Percentiles rank a stretch among this genome's conserved stretches.
Conservation (phyloP, 2,888 invertebrate species). For the Pseudeuparius sepicola region DNA sequence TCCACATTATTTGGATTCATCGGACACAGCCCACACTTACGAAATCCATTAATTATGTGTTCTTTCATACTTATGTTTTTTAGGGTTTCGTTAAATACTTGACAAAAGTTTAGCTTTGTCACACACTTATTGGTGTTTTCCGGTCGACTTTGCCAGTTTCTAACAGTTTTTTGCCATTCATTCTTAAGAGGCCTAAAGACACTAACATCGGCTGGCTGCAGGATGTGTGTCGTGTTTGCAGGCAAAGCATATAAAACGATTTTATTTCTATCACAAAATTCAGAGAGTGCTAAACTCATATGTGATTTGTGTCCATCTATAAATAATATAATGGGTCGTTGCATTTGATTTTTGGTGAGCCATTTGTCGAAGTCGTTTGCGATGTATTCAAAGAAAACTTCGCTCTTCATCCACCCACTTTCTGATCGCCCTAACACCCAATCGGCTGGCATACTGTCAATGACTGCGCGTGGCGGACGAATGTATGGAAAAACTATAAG, state of each 20-base stretch:
- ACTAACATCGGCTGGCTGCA: slow-evolving; percentile 25
- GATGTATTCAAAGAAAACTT: no score
- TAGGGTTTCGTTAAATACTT: slow-evolving; percentile 2
- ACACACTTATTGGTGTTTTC: no score
- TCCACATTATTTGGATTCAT: slow-evolving; percentile 11
- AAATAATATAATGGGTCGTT: slow-evolving; percentile 20
- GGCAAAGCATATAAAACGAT: slow-evolving; percentile 17
- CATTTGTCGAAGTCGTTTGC: slow-evolving; percentile 19
- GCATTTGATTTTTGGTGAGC: slow-evolving; percentile 15
- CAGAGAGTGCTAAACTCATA: slow-evolving; percentile 16
- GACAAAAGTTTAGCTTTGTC: slow-evolving; percentile 7
- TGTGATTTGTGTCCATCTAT: slow-evolving; percentile 9
- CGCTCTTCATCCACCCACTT: slow-evolving; percentile 24
- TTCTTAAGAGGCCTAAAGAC: slow-evolving; percentile 11
- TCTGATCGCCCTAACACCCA: slow-evolving; percentile 19
- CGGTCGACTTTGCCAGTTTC: no score
- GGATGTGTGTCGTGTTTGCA: slow-evolving; percentile 19
- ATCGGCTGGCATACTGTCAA: slow-evolving; percentile 15
- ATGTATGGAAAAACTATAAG: slow-evolving; percentile 16
- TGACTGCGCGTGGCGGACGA: slow-evolving; percentile 14
- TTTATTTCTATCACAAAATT: slow-evolving; percentile 15
- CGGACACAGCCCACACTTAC: slow-evolving; percentile 12
- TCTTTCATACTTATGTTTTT: slow-evolving; percentile 2
- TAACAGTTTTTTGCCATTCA: no score
- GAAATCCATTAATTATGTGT: slow-evolving; percentile 9